These are phyloP conservation scores for Pasiphila rectangulata DNA, from an alignment of 2,888 invertebrate species.

Conservation along the genomic window DNA sequence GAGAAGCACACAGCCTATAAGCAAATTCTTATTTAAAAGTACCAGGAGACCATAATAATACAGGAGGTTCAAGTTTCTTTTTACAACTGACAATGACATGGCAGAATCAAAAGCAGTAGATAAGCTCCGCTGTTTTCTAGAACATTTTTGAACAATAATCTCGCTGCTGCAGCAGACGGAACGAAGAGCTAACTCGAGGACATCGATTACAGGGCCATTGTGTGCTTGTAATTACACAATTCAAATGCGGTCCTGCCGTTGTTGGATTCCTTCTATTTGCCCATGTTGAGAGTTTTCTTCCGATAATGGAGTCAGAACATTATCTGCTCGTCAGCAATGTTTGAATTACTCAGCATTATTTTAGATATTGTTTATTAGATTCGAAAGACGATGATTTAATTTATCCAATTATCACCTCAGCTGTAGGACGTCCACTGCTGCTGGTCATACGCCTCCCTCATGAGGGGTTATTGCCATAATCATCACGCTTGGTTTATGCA, in stretches of 20 bases:
- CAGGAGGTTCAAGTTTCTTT: no score
- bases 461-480: no score
- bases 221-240: slow-evolving; percentile 28
- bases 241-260: slow-evolving; percentile 11
- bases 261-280: neutral
- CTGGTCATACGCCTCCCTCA: no score
- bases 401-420: no score
- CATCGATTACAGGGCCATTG: slow-evolving; percentile 31
- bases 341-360: no score
- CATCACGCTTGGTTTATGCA: no score
- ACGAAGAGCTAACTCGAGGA: slow-evolving; percentile 24
- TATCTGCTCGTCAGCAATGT: neutral
- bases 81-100: neutral
- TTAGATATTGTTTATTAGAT: no score
- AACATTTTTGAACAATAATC: slow-evolving; percentile 24
- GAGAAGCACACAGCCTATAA: no score
- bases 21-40: no score
- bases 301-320: neutral
- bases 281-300: neutral
- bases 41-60: no score
- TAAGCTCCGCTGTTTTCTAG: neutral
- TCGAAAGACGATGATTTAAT: no score
- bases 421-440: no score
- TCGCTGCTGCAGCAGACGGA: slow-evolving; percentile 25
- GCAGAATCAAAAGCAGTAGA: neutral